Base-by-base conservation (phyloP, 2,888 invertebrate species). In the Pollenia labialis region DNA sequence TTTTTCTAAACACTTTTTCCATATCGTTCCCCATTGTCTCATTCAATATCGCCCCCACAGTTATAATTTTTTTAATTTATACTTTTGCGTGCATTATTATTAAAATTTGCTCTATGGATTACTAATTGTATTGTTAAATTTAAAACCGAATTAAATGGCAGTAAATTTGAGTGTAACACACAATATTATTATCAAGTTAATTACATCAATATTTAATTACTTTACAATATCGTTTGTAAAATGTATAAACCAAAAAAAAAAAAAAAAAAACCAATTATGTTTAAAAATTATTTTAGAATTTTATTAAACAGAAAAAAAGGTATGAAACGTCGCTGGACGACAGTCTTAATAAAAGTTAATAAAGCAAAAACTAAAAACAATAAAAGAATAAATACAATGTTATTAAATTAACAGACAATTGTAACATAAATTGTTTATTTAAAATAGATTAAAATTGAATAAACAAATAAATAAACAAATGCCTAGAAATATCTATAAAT, bases 291-390 rank as follows among this genome's bases (percentile, higher is more conserved):
- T 46, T 69, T 32, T 68, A 76, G 32, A 60, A 52, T 46, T 14
- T 40, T 18, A 14, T 18, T 60, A 48, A 68, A 58, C 48, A 9
- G 54, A 75, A 16, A 12, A 75, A 74, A 72, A 68, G 6, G 7
- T 58, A 82, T 62, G 40, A 68, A 62, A 85, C 52, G 85, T 85
- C 85, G 85, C 85, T 77, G 85, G 85, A 72, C 85, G 85, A 85
- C 81, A 50, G 11, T 72, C 58, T 48, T 32, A 64, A 46, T 48
- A 58, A 68, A 76, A 12, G 4, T 40, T 16, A 77, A 32, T 14
- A 75, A 58, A 44, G 52, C 42, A 11, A 71, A 12, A 58, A 18
- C 32, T 10, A 56, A 56, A 9, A 11, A 56, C 2, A 46, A 69
- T 40, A 32, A 71, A 50, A 50, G 3, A 11, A 69, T 60, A n/a